A percentile compares a stretch with the other conserved stretches of the same genome.
Conservation (phyloP, 1,140 invertebrate genomes). For the Drosophila sproati region DNA sequence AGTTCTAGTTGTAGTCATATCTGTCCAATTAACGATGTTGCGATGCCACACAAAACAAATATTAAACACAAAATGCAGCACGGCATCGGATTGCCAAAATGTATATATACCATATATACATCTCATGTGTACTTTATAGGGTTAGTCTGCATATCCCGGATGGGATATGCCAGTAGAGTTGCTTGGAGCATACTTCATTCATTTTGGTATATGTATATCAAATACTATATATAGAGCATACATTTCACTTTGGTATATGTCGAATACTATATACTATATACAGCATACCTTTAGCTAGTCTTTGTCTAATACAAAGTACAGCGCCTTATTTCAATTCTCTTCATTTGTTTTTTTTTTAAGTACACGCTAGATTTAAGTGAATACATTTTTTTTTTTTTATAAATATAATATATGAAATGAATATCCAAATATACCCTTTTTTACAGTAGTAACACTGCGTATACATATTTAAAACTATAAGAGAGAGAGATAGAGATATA, state of each 20-base stretch:
- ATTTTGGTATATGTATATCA: slow-evolving; percentile 16
- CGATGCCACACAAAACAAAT: slow-evolving; percentile 1
- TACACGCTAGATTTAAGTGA: slow-evolving; percentile 46
- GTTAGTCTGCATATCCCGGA: slow-evolving; percentile 6
- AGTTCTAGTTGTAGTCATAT: slow-evolving; percentile 55
- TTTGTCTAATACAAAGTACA: slow-evolving; percentile 25
- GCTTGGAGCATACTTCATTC: slow-evolving; percentile 12
- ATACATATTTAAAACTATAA: slow-evolving; percentile 25
- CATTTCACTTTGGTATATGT: not conserved
- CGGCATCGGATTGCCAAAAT: slow-evolving; percentile 16
- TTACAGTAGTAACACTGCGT: slow-evolving; percentile 39
- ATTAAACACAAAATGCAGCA: slow-evolving; percentile 4
- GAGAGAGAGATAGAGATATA: slow-evolving; percentile 1
- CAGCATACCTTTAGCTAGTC: slow-evolving; percentile 5
- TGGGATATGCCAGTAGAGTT: not conserved
- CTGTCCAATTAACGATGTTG: slow-evolving; percentile 8
- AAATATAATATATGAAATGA: slow-evolving; percentile 34
- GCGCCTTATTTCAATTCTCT: slow-evolving; percentile 33
- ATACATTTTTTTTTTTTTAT: slow-evolving; percentile 43
- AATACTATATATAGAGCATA: slow-evolving; percentile 14
- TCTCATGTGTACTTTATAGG: slow-evolving; percentile 28
- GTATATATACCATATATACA: slow-evolving; percentile 6
- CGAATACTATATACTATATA: slow-evolving; percentile 4
- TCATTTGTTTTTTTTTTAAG: slow-evolving; percentile 18
- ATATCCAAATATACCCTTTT: slow-evolving; percentile 66